These are phyloP conservation scores for Galagoides demidoff DNA, from an alignment of 2,797 vertebrate species.

Conservation along the genomic window DNA sequence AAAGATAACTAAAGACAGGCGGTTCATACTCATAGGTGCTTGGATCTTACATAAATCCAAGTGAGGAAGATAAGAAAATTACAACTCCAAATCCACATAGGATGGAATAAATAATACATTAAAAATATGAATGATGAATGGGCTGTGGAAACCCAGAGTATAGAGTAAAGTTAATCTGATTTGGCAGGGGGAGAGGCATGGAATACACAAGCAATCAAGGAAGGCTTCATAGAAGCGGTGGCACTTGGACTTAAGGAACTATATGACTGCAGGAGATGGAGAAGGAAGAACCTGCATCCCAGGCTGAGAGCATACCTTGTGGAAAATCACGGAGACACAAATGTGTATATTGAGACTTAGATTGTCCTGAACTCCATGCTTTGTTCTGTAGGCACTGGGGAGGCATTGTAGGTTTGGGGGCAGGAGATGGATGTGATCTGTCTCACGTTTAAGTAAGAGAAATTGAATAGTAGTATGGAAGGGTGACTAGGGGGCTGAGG, in stretches of 20 bases:
- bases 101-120: not conserved
- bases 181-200: not conserved
- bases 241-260: not conserved
- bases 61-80: not conserved
- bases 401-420: not conserved
- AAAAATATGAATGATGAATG: not conserved
- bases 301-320: not conserved
- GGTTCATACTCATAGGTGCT: not conserved
- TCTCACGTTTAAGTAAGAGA: slow-evolving; percentile 1
- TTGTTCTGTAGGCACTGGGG: not conserved
- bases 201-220: not conserved
- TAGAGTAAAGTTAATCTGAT: not conserved
- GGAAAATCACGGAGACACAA: not conserved
- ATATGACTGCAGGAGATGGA: not conserved
- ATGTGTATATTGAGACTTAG: not conserved
- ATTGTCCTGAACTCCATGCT: not conserved
- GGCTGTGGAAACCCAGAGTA: not conserved
- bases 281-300: not conserved
- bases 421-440: not conserved
- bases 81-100: not conserved
- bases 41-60: not conserved
- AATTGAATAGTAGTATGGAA: not conserved
- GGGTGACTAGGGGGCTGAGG: not conserved
- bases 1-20: not conserved
- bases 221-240: not conserved